Percentiles rank a stretch among this genome's conserved stretches.
phyloP scores from a whole-genome alignment of 2,113 vertebrate genomes.

The Cololabis saira region DNA sequence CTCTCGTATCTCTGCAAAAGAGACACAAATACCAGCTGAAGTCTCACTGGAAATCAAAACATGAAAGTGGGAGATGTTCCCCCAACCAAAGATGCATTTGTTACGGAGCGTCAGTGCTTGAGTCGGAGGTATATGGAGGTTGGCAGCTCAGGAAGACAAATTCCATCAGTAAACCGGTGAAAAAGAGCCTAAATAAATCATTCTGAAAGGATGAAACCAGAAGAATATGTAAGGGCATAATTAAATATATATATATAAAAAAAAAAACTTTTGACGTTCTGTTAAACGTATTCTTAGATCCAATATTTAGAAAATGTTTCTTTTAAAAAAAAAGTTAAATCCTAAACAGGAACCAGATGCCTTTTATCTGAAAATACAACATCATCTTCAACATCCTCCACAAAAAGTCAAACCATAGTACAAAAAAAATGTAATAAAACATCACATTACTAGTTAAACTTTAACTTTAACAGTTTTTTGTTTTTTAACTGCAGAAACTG shows the following conservation, averaged over 20 bases:
- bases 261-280: no score
- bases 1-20: slow-evolving; percentile 89
- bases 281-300: no score
- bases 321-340: no score
- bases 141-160: slow-evolving; percentile 48
- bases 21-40: slow-evolving; percentile 19
- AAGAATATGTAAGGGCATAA: slow-evolving; percentile 9
- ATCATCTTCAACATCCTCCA: no score
- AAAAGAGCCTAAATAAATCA: neutral
- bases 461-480: no score
- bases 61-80: slow-evolving; percentile 48
- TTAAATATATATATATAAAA: neutral
- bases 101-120: slow-evolving; percentile 53
- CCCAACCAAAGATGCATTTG: slow-evolving; percentile 53
- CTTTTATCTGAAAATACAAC: no score
- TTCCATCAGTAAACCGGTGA: slow-evolving; percentile 19
- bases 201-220: slow-evolving; percentile 16
- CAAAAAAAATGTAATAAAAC: no score
- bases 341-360: no score
- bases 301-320: no score
- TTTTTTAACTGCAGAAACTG: no score
- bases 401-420: no score
- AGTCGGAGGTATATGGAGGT: slow-evolving; percentile 54
- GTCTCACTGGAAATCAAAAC: slow-evolving; percentile 22
- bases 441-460: no score